These are phyloP conservation scores for Oscheius sp. DNA, from an alignment of 2,888 invertebrate species.

Conservation along the genomic window DNA sequence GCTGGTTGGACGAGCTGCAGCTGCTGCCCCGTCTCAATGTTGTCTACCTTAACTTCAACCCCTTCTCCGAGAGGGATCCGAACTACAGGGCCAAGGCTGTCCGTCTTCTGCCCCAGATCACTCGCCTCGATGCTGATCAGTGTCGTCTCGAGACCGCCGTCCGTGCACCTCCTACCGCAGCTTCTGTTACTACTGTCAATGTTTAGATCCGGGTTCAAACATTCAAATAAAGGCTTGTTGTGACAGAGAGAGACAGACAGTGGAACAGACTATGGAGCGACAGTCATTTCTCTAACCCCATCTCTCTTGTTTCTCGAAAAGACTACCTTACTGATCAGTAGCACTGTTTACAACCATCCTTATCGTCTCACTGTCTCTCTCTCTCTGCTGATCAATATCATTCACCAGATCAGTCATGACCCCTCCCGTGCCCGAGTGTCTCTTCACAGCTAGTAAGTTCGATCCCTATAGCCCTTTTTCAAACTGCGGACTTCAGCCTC, in stretches of 20 bases:
- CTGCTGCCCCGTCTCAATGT: constrained; percentile 52
- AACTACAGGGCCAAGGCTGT: constrained; percentile 40
- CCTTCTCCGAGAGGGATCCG: constrained; percentile 40
- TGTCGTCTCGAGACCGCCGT: constrained; percentile 25
- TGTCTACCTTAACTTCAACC: constrained; percentile 64
- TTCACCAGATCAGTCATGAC: constrained; percentile 3
- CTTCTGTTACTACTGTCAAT: too few species aligned
- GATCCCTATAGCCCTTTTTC: neutral
- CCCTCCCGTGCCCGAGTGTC: constrained; percentile 7
- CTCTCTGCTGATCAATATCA: constrained; percentile 7
- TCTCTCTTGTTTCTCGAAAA: too few species aligned
- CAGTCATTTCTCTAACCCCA: too few species aligned
- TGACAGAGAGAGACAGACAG: too few species aligned
- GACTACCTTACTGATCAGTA: too few species aligned
- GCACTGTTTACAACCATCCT: too few species aligned
- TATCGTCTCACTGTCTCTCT: too few species aligned
- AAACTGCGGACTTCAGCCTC: constrained; percentile 39
- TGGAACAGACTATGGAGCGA: too few species aligned
- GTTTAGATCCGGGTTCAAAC: too few species aligned
- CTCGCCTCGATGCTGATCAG: constrained; percentile 50
- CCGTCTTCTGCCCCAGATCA: constrained; percentile 50
- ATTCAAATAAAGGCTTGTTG: too few species aligned
- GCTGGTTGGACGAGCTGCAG: constrained; percentile 53
- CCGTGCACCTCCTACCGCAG: constrained; percentile 4
- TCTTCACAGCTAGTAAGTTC: constrained; percentile 10